Conservation (phyloP, 2,888 invertebrate genomes). For the Ligdia adustata region DNA sequence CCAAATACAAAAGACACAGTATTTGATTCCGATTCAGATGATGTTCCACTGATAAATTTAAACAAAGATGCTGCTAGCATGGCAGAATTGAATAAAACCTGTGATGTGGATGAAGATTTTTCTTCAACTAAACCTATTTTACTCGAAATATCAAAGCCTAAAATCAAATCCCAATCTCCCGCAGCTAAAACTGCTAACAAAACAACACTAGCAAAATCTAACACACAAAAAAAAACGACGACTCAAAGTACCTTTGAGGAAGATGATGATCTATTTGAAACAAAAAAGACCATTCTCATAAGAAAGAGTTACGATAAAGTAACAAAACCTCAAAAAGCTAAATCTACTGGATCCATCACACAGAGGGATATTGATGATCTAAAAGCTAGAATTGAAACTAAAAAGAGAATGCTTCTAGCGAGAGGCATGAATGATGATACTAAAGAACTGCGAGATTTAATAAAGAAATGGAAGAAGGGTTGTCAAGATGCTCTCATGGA, state of each 20-base stretch:
- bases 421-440: slow-evolving; percentile 69
- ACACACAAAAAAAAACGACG: slow-evolving; percentile 32
- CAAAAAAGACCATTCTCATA: slow-evolving; percentile 65
- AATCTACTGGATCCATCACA: slow-evolving; percentile 75
- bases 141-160: slow-evolving; percentile 36
- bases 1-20: slow-evolving; percentile 36
- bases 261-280: slow-evolving; percentile 66
- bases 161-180: slow-evolving; percentile 42
- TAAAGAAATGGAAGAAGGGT: slow-evolving; percentile 81
- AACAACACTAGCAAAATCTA: slow-evolving; percentile 27
- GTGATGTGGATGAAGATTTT: slow-evolving; percentile 57
- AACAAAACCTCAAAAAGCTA: slow-evolving; percentile 60
- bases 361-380: slow-evolving; percentile 71
- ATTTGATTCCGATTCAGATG: slow-evolving; percentile 70
- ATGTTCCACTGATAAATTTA: slow-evolving; percentile 58
- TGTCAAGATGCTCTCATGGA: slow-evolving; percentile 80
- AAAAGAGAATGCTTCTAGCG: slow-evolving; percentile 67
- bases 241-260: slow-evolving; percentile 57
- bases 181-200: slow-evolving; percentile 35
- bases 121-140: slow-evolving; percentile 33
- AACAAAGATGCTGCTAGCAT: slow-evolving; percentile 39
- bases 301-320: slow-evolving; percentile 68
- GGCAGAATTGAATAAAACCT: slow-evolving; percentile 9
- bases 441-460: slow-evolving; percentile 71
- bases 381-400: slow-evolving; percentile 66